A percentile compares a stretch with the other conserved stretches of the same genome.
These are phyloP conservation scores for Diachasmimorpha longicaudata DNA, from an alignment of 1,140 invertebrate genomes.

Conservation along the genomic window DNA sequence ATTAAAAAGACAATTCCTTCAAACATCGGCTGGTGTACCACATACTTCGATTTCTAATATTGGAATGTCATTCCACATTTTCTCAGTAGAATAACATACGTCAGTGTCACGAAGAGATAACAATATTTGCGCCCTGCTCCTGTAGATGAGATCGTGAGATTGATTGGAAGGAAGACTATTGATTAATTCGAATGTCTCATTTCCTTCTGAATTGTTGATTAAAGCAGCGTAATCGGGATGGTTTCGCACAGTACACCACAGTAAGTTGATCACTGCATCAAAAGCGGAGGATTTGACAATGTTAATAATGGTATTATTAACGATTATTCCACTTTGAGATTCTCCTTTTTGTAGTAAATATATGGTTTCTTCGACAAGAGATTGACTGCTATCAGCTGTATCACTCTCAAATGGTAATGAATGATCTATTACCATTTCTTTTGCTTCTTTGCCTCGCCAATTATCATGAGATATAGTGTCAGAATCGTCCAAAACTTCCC, in stretches of 20 bases:
- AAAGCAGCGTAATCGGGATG: background rate
- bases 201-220: background rate
- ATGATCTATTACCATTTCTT: background rate
- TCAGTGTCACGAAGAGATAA: too few relatives aligned
- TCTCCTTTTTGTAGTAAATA: background rate
- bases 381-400: background rate
- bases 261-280: background rate
- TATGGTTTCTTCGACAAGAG: background rate
- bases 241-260: background rate
- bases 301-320: background rate
- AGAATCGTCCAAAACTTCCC: background rate
- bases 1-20: too few relatives aligned
- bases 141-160: too few relatives aligned
- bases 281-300: background rate
- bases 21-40: too few relatives aligned
- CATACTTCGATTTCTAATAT: too few relatives aligned
- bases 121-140: too few relatives aligned
- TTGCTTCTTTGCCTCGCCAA: background rate
- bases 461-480: background rate
- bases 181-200: background rate
- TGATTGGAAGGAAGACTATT: background rate
- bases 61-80: too few relatives aligned
- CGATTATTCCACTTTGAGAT: background rate
- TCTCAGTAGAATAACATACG: too few relatives aligned
- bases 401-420: background rate